phyloP scores from a whole-genome alignment of 2,888 invertebrate genomes.

The Acanthacorydalis orientalis region DNA sequence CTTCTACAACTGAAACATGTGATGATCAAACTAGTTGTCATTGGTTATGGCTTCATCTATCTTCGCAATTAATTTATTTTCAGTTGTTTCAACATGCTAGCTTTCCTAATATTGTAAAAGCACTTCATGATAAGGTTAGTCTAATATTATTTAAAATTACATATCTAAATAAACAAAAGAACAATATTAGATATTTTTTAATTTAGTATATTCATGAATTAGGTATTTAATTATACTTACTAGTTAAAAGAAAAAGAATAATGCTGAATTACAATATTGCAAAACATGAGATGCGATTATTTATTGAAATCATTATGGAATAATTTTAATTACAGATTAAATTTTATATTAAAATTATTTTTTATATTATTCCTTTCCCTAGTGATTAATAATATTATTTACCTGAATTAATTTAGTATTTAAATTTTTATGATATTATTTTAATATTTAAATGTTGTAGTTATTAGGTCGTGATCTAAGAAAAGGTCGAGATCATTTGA shows the following conservation, averaged over 20 bases:
- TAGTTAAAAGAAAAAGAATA: background rate
- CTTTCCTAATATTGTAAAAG: slow-evolving; percentile 82
- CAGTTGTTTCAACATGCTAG: slow-evolving; percentile 87
- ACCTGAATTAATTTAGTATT: too few relatives aligned
- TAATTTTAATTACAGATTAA: background rate
- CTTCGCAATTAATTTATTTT: slow-evolving; percentile 87
- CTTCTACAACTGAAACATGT: slow-evolving; percentile 28
- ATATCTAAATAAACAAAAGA: too few relatives aligned
- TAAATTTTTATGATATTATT: background rate
- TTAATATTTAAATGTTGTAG: slow-evolving; percentile 21
- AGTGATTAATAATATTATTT: too few relatives aligned
- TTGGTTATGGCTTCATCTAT: slow-evolving; percentile 84
- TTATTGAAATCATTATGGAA: too few relatives aligned
- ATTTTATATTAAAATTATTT: background rate
- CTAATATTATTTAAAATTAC: too few relatives aligned
- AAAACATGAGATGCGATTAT: too few relatives aligned
- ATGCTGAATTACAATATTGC: too few relatives aligned
- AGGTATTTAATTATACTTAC: too few relatives aligned
- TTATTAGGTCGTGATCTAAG: slow-evolving; percentile 62
- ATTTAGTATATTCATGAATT: too few relatives aligned
- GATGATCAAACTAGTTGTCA: slow-evolving; percentile 49
- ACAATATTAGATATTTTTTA: too few relatives aligned
- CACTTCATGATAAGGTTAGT: slow-evolving; percentile 63
- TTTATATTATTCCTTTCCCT: too few relatives aligned
- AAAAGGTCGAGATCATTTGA: slow-evolving; percentile 90